Conservation (phyloP, 1,140 invertebrate genomes). For the Pygmarrhopalites habei region DNA sequence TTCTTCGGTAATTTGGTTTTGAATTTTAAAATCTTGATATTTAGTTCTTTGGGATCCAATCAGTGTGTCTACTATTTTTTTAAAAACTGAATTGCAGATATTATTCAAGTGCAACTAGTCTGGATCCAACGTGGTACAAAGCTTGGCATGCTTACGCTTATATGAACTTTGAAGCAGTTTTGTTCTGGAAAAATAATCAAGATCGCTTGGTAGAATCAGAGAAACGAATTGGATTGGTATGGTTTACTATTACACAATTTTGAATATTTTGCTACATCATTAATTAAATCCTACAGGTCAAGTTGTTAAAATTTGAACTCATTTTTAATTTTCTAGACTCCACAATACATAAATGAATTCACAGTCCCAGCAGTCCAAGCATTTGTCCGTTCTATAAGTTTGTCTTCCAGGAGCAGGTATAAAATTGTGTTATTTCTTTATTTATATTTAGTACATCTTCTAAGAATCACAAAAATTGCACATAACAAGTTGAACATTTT, state of each 20-base stretch:
- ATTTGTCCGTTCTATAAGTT: conserved; percentile 89
- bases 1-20: conserved; percentile 60
- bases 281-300: no score
- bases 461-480: no score
- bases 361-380: conserved; percentile 90
- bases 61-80: not conserved
- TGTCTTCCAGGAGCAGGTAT: conserved; percentile 65
- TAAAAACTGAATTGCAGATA: conserved; percentile 41
- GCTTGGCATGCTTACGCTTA: conserved; percentile 98
- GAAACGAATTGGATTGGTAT: conserved; percentile 21
- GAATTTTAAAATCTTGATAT: not conserved
- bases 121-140: conserved; percentile 83
- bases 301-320: not conserved
- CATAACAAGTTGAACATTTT: no score
- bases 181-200: conserved; percentile 73
- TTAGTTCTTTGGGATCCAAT: not conserved
- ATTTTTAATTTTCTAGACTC: conserved; percentile 28
- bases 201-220: conserved; percentile 5
- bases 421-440: no score
- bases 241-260: not conserved
- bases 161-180: conserved; percentile 94
- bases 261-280: not conserved
- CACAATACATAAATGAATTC: conserved; percentile 60
- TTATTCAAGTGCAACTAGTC: conserved; percentile 77
- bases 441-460: no score